phyloP scores from a whole-genome alignment of 2,113 vertebrate genomes.

The Paramormyrops kingsleyae region DNA sequence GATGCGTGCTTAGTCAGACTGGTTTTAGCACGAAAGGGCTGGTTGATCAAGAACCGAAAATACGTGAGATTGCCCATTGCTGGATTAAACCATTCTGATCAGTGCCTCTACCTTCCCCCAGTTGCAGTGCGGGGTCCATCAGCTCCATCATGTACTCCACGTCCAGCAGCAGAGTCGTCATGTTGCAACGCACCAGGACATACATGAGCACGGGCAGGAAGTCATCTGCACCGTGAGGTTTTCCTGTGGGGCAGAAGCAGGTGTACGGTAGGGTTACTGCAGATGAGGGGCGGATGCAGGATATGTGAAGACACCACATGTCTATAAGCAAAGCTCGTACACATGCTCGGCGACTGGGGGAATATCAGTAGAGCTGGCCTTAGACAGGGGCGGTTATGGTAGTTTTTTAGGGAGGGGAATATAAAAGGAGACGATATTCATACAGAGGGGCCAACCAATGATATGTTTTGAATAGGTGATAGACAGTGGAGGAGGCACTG shows the following conservation, averaged over 20 bases:
- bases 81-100: neutral
- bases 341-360: neutral
- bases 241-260: conserved; percentile 57
- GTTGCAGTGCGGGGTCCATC: conserved; percentile 88
- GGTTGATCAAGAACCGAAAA: too few species aligned
- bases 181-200: conserved; percentile 81
- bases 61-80: neutral
- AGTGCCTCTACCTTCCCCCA: conserved; percentile 79
- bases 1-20: too few species aligned
- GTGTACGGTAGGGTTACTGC: neutral
- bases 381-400: neutral
- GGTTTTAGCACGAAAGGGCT: too few species aligned
- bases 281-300: neutral
- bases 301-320: neutral
- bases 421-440: neutral
- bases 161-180: conserved; percentile 72
- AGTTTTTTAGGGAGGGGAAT: neutral
- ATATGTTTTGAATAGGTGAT: neutral
- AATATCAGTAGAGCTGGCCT: neutral
- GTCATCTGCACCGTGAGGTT: conserved; percentile 84
- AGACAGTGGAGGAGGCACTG: neutral
- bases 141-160: conserved; percentile 99
- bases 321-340: neutral
- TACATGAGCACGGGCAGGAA: conserved; percentile 98
- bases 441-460: neutral